Evolutionary conservation across 2,797 vertebrate genomes (phyloP).

Genomic region (Heliangelus exortis): DNA sequence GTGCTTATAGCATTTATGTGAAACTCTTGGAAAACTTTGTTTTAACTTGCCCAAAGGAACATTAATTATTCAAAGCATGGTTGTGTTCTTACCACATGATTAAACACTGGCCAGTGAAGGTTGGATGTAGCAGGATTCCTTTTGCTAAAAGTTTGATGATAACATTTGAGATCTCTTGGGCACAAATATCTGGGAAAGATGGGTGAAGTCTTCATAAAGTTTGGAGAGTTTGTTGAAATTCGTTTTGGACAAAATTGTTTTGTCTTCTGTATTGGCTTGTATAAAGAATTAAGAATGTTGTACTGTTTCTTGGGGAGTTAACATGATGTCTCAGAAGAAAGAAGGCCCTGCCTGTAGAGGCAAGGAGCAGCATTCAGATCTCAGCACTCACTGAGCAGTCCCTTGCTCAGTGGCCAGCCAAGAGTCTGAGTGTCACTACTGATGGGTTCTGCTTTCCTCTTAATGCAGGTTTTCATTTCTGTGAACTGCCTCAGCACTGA

Average conservation of each 20-base stretch:
- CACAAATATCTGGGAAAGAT: background rate
- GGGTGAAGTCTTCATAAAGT: background rate
- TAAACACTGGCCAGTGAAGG: background rate
- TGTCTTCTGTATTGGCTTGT: background rate
- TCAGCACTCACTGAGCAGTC: accelerated
- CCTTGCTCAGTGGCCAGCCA: background rate
- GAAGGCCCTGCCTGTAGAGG: background rate
- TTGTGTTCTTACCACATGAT: background rate
- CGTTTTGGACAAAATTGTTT: background rate
- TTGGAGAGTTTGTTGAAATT: background rate
- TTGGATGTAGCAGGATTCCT: background rate
- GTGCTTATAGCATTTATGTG: background rate
- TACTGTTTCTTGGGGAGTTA: background rate
- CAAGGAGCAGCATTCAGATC: background rate
- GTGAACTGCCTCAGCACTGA: slow-evolving; percentile 99
- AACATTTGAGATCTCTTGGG: background rate
- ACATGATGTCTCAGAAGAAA: background rate
- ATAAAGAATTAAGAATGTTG: background rate
- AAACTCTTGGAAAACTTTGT: background rate
- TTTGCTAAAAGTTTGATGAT: background rate
- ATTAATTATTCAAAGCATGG: background rate
- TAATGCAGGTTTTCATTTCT: slow-evolving; percentile 93
- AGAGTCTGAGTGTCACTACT: background rate
- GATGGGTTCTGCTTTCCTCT: background rate
- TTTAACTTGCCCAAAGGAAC: background rate